Base-by-base conservation (phyloP, 2,888 invertebrate genomes). In the Dermolepida albohirtum region DNA sequence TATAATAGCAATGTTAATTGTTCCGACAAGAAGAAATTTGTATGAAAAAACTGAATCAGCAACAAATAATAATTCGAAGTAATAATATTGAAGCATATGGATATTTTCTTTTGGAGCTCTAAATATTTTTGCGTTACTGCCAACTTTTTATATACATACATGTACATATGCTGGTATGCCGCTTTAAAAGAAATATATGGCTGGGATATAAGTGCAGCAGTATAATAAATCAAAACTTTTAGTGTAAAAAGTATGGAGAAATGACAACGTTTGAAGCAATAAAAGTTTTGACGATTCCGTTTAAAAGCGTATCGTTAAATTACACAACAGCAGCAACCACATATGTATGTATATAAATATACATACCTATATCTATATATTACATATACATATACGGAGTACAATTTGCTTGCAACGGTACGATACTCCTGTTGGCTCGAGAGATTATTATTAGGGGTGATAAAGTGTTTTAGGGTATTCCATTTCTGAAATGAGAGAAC, bases 381-480 rank as follows among this genome's bases (percentile, higher is more conserved):
- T 34, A 34, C 6, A 34, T 10, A 34, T 34, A 34, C 6, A 5
- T 34, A 34, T 34, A 8, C 6, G 6, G 4, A 34, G 2, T 34
- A 34, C 10, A 34, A 34, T 2, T 8, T 34, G 8, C 6, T 22
- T 22, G 1, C 2, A 22, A n/a, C n/a, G 22, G n/a, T n/a, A 27
- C 10, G 27, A 50, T 22, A n/a, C 29, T 12, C 12, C 5, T 51
- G 51, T 51, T 51, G 29, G 7, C n/a, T 29, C 12, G 11, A 29
- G n/a, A 14, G 51, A 51, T 51, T 51, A 51, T 51, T 51, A 51
- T 51, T 51, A 51, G 12, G 14, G 29, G 51, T 51, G 51, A 51
- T 51, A 51, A 51, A 51, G 51, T 51, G 51, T 51, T 51, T 51
- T 29, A 27, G 51, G 51, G 29, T 29, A 29, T 12, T 51, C 51